These are phyloP conservation scores for Pseudanteris insignis DNA, from an alignment of 2,888 invertebrate genomes.

Conservation along the genomic window DNA sequence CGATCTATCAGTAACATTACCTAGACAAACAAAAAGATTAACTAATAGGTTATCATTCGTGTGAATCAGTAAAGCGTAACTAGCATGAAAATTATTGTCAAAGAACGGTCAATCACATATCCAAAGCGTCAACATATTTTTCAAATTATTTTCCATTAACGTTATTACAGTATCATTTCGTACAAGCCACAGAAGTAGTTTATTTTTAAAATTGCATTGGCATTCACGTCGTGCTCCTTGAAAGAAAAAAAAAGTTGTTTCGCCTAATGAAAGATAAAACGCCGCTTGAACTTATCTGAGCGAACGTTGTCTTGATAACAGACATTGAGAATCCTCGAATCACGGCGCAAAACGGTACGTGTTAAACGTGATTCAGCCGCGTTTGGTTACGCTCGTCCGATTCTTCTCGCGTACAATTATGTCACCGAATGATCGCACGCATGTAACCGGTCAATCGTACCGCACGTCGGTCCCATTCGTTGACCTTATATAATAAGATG, in stretches of 20 bases:
- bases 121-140: too few species aligned
- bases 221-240: not conserved
- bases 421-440: slow-evolving; percentile 3
- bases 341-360: slow-evolving; percentile 3
- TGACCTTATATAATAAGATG: slow-evolving; percentile 24
- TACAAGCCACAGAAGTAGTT: too few species aligned
- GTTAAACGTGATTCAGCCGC: too few species aligned
- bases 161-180: too few species aligned
- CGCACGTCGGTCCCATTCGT: slow-evolving; percentile 7
- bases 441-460: slow-evolving; percentile 13
- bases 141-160: too few species aligned
- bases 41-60: too few species aligned
- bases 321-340: slow-evolving; percentile 1
- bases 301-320: slow-evolving; percentile 12
- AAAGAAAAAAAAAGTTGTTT: not conserved
- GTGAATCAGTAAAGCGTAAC: too few species aligned
- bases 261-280: slow-evolving; percentile 6
- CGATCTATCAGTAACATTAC: too few species aligned
- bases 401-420: not conserved
- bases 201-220: too few species aligned
- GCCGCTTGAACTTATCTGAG: slow-evolving; percentile 6
- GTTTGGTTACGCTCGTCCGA: not conserved
- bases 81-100: too few species aligned
- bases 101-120: too few species aligned
- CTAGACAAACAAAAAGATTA: too few species aligned